A percentile compares a stretch with the other conserved stretches of the same genome.
Conservation (phyloP, 1,140 invertebrate genomes). For the Gryllus bimaculatus region DNA sequence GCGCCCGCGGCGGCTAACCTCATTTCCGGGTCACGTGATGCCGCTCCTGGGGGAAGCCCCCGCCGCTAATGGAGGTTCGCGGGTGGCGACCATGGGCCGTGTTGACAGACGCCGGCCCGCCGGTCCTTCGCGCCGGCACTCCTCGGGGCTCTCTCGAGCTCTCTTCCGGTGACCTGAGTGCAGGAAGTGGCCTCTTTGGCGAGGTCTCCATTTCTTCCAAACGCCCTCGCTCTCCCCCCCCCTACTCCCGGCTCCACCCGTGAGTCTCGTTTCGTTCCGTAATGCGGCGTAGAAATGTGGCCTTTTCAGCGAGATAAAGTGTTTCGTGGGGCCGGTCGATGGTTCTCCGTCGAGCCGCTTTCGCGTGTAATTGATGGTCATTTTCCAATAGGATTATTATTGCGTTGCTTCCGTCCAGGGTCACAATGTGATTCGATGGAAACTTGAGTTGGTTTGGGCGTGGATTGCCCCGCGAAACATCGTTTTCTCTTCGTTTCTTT, state of each 20-base stretch:
- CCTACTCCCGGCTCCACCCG: too few relatives aligned
- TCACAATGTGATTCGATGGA: too few relatives aligned
- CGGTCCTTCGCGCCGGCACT: too few relatives aligned
- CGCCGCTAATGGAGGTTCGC: neutral
- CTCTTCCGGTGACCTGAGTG: neutral
- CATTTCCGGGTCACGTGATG: neutral
- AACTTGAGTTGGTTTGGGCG: too few relatives aligned
- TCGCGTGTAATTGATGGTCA: neutral
- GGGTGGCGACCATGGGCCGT: neutral
- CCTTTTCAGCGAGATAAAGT: neutral
- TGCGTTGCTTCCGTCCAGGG: neutral
- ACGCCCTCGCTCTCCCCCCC: too few relatives aligned
- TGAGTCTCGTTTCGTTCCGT: neutral
- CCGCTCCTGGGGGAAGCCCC: neutral
- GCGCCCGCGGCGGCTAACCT: neutral
- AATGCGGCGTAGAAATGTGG: neutral
- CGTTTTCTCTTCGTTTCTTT: too few relatives aligned
- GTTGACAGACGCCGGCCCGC: neutral
- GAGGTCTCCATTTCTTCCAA: neutral
- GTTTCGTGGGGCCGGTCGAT: neutral
- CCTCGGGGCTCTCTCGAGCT: neutral
- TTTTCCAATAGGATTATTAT: neutral
- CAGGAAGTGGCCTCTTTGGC: neutral
- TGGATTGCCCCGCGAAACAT: too few relatives aligned
- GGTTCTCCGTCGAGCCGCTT: neutral